Percentiles rank a stretch among this genome's conserved stretches.
Evolutionary conservation across 2,888 invertebrate genomes (phyloP).

Genomic region (Cephonodes hylas): DNA sequence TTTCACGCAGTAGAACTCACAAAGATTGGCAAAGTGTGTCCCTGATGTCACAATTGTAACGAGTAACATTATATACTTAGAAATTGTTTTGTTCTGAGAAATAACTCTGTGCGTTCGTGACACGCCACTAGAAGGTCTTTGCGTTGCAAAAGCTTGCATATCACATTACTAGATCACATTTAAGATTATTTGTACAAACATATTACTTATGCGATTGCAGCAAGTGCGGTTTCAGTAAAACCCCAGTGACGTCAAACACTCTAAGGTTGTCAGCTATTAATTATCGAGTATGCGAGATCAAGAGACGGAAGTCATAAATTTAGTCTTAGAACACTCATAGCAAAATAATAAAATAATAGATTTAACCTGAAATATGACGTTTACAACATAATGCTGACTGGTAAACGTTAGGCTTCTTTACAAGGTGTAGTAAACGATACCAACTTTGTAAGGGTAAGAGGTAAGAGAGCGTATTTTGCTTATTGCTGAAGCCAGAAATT

Average conservation of each 20-base stretch:
- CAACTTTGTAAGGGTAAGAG: too few relatives aligned
- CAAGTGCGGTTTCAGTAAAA: slow-evolving; percentile 21
- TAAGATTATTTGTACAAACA: slow-evolving; percentile 2
- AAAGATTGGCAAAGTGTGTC: not conserved
- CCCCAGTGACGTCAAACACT: slow-evolving; percentile 24
- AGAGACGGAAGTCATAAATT: not conserved
- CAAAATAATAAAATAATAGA: too few relatives aligned
- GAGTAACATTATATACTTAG: not conserved
- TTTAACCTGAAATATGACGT: too few relatives aligned
- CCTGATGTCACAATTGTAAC: not conserved
- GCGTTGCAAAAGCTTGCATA: not conserved
- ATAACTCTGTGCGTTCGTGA: not conserved
- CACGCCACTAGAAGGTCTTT: not conserved
- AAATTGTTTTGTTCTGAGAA: not conserved
- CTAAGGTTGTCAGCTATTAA: not conserved
- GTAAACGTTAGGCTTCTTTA: too few relatives aligned
- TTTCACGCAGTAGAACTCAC: not conserved
- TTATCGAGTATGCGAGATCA: not conserved
- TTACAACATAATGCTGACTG: too few relatives aligned
- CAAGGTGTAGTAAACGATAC: too few relatives aligned
- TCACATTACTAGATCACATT: not conserved
- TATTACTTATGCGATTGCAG: not conserved
- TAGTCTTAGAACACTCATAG: too few relatives aligned
- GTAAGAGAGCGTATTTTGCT: too few relatives aligned
- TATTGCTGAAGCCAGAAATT: too few relatives aligned